phyloP scores from a whole-genome alignment of 2,797 vertebrate genomes.

The Tapera naevia region DNA sequence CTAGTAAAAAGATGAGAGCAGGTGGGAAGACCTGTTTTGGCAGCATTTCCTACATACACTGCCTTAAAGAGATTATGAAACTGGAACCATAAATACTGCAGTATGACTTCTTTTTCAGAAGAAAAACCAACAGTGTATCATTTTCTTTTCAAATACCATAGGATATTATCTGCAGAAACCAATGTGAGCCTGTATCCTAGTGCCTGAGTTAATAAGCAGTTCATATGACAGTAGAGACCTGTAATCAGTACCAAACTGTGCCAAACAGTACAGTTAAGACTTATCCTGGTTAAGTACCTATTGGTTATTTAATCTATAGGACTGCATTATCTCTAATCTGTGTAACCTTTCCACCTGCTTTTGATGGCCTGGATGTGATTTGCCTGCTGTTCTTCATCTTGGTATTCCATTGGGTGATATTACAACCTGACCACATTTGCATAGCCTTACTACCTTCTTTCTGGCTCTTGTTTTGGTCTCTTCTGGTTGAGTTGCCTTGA shows the following conservation, averaged over 20 bases:
- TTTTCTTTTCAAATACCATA: conserved; percentile 11
- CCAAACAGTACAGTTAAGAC: neutral
- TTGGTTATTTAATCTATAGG: neutral
- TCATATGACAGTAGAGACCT: neutral
- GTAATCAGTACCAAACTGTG: neutral
- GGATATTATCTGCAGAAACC: neutral
- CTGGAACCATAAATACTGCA: neutral
- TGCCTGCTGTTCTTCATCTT: neutral
- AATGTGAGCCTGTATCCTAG: neutral
- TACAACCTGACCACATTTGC: neutral
- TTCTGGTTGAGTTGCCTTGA: neutral
- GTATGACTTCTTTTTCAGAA: neutral
- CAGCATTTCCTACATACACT: neutral
- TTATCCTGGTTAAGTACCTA: neutral
- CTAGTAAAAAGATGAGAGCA: neutral
- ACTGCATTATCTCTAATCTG: neutral
- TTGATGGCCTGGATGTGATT: neutral
- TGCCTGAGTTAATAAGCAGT: neutral
- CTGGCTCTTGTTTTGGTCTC: neutral
- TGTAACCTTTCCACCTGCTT: neutral
- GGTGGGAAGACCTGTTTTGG: neutral
- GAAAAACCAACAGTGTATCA: neutral
- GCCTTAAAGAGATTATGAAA: neutral
- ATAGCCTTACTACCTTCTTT: neutral
- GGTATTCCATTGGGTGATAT: neutral